Percentiles rank a stretch among this genome's conserved stretches.
Evolutionary conservation across 2,797 vertebrate genomes (phyloP).

Genomic region (Artibeus lituratus): DNA sequence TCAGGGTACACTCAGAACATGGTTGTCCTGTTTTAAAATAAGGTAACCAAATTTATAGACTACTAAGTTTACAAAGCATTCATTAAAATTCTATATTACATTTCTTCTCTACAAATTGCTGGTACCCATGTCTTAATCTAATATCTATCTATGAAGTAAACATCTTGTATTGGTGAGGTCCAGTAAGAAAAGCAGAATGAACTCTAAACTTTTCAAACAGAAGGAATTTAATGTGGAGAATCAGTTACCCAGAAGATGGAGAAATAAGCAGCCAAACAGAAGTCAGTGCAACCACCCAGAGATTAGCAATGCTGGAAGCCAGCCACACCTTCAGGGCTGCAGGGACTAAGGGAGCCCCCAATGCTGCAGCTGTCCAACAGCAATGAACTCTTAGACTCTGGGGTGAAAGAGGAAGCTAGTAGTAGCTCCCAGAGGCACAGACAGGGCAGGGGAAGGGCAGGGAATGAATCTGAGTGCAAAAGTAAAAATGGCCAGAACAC

Average conservation of each 20-base stretch:
- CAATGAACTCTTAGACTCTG: not conserved
- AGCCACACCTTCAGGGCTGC: not conserved
- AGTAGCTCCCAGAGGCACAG: not conserved
- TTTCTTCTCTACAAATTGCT: not conserved
- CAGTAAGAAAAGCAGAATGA: not conserved
- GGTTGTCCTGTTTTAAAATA: not conserved
- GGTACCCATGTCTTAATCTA: not conserved
- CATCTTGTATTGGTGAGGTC: not conserved
- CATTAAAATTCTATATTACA: not conserved
- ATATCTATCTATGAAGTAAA: not conserved
- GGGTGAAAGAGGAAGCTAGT: not conserved
- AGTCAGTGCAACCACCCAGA: not conserved
- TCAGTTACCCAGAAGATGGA: not conserved
- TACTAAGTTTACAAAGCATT: not conserved
- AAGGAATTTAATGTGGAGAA: not conserved
- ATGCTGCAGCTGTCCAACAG: not conserved
- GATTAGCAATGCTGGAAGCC: not conserved
- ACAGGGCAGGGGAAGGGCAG: not conserved
- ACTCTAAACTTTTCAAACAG: not conserved
- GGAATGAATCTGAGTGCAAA: not conserved
- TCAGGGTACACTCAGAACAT: not conserved
- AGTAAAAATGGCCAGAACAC: not conserved
- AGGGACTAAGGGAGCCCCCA: not conserved
- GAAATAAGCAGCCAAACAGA: not conserved
- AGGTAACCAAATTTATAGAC: not conserved